Base-by-base conservation (phyloP, 1,140 invertebrate species). In the Parapsyche elsis region DNA sequence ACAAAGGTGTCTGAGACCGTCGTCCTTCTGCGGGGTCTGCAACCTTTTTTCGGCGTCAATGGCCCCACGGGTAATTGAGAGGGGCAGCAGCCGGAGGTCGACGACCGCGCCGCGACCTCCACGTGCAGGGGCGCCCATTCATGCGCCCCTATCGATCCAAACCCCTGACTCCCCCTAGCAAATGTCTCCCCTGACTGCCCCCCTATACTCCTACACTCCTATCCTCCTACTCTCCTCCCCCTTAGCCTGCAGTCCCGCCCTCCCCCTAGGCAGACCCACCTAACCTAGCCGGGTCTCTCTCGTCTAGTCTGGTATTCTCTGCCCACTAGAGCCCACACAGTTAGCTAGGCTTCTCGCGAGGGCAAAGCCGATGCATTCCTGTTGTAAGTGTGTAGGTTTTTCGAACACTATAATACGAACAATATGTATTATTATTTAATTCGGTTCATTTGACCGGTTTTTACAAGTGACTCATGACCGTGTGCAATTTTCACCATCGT, bases 1-100 rank as follows among this genome's bases (percentile, higher is more conserved):
- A 38, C n/a, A 16, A 30, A 16, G 30, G 75, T 75, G 75, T 67
- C 73, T 76, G 75, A 77, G 71, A 76, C 67, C 70, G 76, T 61
- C 80, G 53, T 30, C 80, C 57, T 38, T 21, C 70, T 21, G 9
- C 24, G 71, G 59, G 71, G 38, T 44, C 78, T 19, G 38, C 44
- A 24, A 45, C 61, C 30, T 38, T 23, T 49, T 46, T 24, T 70
- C 21, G 14, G 21, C 64, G 64, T 24, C 64, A 53, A 53, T 10
- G 49, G 49, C 49, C 49, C 49, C 49, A 5, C 49, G 49, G 49
- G 49, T 53, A 53, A 38, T 38, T 53, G 49, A 38, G 49, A 53
- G 10, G 49, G 49, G 49, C 12, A 14, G 12, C 16, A 21, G 64
- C 24, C 14, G 23, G 19, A 23, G 64, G 21, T 67, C 24, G 64